Conservation (phyloP, 2,113 vertebrate species). For the Siphamia tubifer region DNA sequence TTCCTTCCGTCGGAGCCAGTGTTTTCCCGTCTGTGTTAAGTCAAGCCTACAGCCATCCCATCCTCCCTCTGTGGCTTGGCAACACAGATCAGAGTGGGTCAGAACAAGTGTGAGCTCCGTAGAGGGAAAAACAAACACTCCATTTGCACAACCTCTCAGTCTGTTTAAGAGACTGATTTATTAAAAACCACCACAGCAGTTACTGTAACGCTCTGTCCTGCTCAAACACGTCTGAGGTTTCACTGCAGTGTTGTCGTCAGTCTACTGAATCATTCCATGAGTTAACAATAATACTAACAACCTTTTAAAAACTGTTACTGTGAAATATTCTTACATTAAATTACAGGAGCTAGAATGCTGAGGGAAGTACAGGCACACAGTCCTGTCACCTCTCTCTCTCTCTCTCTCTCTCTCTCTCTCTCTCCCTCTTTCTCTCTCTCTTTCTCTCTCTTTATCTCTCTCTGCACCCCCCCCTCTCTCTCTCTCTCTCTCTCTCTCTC, state of each 20-base stretch:
- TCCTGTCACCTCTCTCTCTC: no score
- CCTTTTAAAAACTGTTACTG: not conserved
- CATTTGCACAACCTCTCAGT: slow-evolving; percentile 21
- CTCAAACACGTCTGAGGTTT: not conserved
- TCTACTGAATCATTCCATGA: no score
- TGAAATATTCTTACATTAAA: no score
- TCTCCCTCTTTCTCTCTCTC: no score
- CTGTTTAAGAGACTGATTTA: slow-evolving; percentile 21
- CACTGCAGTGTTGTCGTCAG: not conserved
- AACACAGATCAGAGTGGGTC: slow-evolving; percentile 14
- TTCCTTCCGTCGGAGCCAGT: slow-evolving; percentile 10
- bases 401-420: no score
- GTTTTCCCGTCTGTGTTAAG: slow-evolving; percentile 44
- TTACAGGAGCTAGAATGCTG: no score
- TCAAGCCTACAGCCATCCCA: slow-evolving; percentile 17
- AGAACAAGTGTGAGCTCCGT: slow-evolving; percentile 2
- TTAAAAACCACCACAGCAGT: slow-evolving; percentile 8
- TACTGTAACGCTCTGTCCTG: slow-evolving; percentile 23
- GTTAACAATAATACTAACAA: no score
- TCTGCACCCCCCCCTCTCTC: no score
- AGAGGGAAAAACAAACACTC: slow-evolving; percentile 42
- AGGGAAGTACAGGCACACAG: no score
- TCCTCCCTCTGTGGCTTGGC: slow-evolving; percentile 5
- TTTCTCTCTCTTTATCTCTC: no score
- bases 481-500: no score